These are phyloP conservation scores for Hybos culiciformis DNA, from an alignment of 2,888 invertebrate genomes.

Conservation along the genomic window DNA sequence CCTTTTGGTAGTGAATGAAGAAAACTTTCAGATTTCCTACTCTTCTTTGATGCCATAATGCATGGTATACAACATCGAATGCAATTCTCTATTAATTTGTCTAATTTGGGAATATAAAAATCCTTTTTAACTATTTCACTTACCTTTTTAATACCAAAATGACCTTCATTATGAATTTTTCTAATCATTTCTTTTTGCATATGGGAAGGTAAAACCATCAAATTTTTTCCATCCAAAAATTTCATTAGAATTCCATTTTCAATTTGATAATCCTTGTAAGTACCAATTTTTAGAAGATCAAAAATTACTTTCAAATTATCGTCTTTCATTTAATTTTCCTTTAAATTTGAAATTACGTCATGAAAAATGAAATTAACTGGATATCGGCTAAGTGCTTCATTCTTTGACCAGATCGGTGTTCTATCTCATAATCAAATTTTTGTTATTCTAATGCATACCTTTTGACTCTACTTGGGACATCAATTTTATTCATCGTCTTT, in stretches of 20 bases:
- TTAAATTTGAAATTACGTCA: constrained; percentile 5
- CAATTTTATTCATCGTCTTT: constrained; percentile 12
- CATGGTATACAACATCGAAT: constrained; percentile 13
- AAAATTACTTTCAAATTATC: constrained; percentile 10
- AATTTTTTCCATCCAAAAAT: constrained; percentile 1
- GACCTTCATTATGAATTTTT: constrained; percentile 8
- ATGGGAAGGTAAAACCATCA: constrained; percentile 9
- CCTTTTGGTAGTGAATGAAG: constrained; percentile 11
- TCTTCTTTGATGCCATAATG: constrained; percentile 11
- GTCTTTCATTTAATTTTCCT: constrained; percentile 9
- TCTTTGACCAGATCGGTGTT: constrained; percentile 14
- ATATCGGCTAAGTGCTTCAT: constrained; percentile 13
- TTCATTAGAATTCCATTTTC: constrained; percentile 10
- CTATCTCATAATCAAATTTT: constrained; percentile 16
- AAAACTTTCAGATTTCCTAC: constrained; percentile 9
- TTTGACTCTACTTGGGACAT: constrained; percentile 14
- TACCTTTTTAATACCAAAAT: constrained; percentile 11
- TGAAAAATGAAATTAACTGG: constrained; percentile 9
- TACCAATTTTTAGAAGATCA: constrained; percentile 6
- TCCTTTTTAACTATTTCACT: constrained; percentile 10
- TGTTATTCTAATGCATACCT: constrained; percentile 16
- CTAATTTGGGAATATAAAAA: constrained; percentile 9
- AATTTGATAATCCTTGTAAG: constrained; percentile 11
- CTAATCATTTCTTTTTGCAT: constrained; percentile 12
- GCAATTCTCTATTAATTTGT: background rate